Evolutionary conservation across 2,113 vertebrate genomes (phyloP).

Genomic region (Stictonetta naevosa): DNA sequence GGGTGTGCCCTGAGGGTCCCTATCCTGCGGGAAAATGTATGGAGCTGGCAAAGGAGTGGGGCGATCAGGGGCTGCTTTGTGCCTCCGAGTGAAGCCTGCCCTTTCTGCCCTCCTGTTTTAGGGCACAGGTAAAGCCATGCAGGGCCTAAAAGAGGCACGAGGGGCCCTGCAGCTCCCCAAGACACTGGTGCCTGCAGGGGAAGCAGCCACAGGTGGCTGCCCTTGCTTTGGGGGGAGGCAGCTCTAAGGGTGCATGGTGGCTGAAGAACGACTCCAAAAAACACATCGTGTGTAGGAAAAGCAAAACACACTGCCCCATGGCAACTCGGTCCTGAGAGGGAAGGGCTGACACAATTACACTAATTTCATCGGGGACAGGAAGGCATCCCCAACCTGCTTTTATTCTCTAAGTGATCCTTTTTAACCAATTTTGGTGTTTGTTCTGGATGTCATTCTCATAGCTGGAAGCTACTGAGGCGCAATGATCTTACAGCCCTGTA

Average conservation of each 20-base stretch:
- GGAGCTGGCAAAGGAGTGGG: neutral
- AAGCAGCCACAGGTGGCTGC: neutral
- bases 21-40: neutral
- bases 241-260: neutral
- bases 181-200: neutral
- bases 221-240: neutral
- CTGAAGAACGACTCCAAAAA: neutral
- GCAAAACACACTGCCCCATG: slow-evolving; percentile 3
- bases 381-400: slow-evolving; percentile 26
- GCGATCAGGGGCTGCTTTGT: neutral
- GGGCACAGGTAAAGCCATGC: neutral
- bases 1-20: rapidly evolving
- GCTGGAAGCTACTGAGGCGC: slow-evolving; percentile 13
- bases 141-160: neutral
- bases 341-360: slow-evolving; percentile 2
- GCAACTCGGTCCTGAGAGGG: slow-evolving; percentile 2
- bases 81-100: neutral
- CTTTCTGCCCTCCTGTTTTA: neutral
- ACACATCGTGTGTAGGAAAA: neutral
- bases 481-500: slow-evolving; percentile 5
- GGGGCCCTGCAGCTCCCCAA: neutral
- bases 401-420: slow-evolving; percentile 35
- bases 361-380: slow-evolving; percentile 42
- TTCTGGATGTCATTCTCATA: slow-evolving; percentile 32
- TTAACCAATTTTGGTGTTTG: slow-evolving; percentile 46